These are phyloP conservation scores for Heteromyza rotundicornis DNA, from an alignment of 2,888 invertebrate genomes.

Conservation along the genomic window DNA sequence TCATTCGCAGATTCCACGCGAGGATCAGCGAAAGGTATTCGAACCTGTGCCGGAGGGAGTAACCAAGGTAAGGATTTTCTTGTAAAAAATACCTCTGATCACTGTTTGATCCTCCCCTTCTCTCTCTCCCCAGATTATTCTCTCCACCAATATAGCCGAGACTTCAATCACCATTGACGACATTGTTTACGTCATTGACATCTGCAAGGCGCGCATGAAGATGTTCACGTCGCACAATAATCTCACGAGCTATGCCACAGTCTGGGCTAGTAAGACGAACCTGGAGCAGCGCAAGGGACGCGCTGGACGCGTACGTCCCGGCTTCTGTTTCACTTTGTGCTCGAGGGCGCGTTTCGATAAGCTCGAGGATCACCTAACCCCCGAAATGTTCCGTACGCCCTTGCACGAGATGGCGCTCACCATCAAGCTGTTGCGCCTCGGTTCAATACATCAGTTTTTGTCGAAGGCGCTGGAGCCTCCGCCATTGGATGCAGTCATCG, in stretches of 20 bases:
- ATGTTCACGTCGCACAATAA: slow-evolving; percentile 98
- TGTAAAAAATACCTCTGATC: background rate
- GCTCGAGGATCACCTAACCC: slow-evolving; percentile 89
- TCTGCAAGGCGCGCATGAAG: slow-evolving; percentile 97
- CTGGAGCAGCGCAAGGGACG: slow-evolving; percentile 87
- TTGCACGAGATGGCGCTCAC: slow-evolving; percentile 92
- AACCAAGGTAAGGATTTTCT: slow-evolving; percentile 72
- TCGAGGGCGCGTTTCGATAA: slow-evolving; percentile 75
- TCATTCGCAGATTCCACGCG: slow-evolving; percentile 96
- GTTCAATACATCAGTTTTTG: slow-evolving; percentile 91
- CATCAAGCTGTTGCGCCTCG: slow-evolving; percentile 84
- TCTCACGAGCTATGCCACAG: slow-evolving; percentile 97
- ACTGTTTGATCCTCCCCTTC: background rate
- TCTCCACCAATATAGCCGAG: slow-evolving; percentile 98
- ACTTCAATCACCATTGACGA: slow-evolving; percentile 98
- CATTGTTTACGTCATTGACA: slow-evolving; percentile 96
- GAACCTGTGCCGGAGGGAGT: slow-evolving; percentile 82
- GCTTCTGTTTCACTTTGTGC: slow-evolving; percentile 93
- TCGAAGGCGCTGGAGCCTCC: slow-evolving; percentile 96
- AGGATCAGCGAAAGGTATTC: slow-evolving; percentile 94
- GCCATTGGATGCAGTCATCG: slow-evolving; percentile 96
- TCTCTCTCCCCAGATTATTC: slow-evolving; percentile 76
- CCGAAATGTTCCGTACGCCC: slow-evolving; percentile 98
- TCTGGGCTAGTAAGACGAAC: slow-evolving; percentile 94
- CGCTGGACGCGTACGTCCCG: slow-evolving; percentile 93